Evolutionary conservation across 2,113 vertebrate species (phyloP).

Genomic region (Leptobrachium ailaonicum): DNA sequence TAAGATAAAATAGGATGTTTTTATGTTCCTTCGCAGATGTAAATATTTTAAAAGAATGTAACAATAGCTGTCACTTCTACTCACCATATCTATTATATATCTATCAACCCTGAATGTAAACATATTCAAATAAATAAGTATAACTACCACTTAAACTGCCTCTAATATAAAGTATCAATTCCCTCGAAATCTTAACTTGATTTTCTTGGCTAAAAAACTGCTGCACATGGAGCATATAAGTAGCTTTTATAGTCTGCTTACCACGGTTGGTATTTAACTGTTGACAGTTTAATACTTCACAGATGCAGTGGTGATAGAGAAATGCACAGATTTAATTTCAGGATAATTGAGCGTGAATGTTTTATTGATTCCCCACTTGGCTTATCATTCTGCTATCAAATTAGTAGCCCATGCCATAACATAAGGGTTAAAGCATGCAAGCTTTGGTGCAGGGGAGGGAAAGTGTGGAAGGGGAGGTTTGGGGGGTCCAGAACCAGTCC

Average conservation of each 20-base stretch:
- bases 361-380: not conserved
- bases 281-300: constrained; percentile 43
- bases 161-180: constrained; percentile 25
- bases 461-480: not conserved
- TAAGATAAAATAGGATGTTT: no score
- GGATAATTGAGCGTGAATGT: constrained; percentile 12
- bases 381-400: not conserved
- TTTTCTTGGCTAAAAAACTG: constrained; percentile 25
- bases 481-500: not conserved
- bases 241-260: constrained; percentile 29
- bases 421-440: not conserved
- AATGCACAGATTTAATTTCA: constrained; percentile 6
- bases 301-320: constrained; percentile 22
- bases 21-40: no score
- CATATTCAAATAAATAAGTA: not conserved
- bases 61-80: not conserved
- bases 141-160: constrained; percentile 18
- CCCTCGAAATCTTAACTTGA: constrained; percentile 32
- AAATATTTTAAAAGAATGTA: not conserved
- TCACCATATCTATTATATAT: not conserved
- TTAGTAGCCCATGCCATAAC: no score
- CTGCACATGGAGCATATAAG: not conserved
- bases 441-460: not conserved
- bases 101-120: not conserved
- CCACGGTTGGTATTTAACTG: constrained; percentile 19